A percentile compares a stretch with the other conserved stretches of the same genome.
These are phyloP conservation scores for Ammodytes marinus DNA, from an alignment of 2,113 vertebrate genomes.

Conservation along the genomic window DNA sequence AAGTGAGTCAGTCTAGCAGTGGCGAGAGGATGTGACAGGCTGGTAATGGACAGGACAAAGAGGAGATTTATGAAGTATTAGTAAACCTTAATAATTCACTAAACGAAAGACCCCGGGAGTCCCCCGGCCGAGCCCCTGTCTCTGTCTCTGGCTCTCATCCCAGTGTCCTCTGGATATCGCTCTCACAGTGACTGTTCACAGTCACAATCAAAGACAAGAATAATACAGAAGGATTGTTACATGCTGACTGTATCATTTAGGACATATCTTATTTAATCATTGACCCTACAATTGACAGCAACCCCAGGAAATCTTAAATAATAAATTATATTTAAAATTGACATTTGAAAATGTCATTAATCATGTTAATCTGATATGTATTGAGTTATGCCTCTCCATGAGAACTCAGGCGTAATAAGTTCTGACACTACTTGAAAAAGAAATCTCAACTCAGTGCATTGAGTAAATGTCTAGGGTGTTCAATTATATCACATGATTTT, in stretches of 20 bases:
- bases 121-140: slow-evolving; percentile 41
- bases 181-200: neutral
- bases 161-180: slow-evolving; percentile 38
- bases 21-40: slow-evolving; percentile 84
- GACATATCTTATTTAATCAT: neutral
- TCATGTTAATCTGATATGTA: neutral
- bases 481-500: neutral
- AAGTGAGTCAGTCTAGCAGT: slow-evolving; percentile 72
- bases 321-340: neutral
- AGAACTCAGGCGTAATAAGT: neutral
- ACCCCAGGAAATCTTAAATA: neutral
- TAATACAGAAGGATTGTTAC: neutral
- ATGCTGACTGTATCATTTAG: neutral
- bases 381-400: neutral
- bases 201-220: slow-evolving; percentile 28
- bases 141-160: slow-evolving; percentile 44
- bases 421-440: slow-evolving; percentile 8
- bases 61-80: slow-evolving; percentile 86
- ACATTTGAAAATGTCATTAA: neutral
- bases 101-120: slow-evolving; percentile 75
- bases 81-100: slow-evolving; percentile 88
- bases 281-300: neutral
- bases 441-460: neutral
- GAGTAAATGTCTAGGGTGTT: neutral
- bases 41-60: slow-evolving; percentile 87